Conservation (phyloP, 2,113 vertebrate species). For the Pelusios castaneus region DNA sequence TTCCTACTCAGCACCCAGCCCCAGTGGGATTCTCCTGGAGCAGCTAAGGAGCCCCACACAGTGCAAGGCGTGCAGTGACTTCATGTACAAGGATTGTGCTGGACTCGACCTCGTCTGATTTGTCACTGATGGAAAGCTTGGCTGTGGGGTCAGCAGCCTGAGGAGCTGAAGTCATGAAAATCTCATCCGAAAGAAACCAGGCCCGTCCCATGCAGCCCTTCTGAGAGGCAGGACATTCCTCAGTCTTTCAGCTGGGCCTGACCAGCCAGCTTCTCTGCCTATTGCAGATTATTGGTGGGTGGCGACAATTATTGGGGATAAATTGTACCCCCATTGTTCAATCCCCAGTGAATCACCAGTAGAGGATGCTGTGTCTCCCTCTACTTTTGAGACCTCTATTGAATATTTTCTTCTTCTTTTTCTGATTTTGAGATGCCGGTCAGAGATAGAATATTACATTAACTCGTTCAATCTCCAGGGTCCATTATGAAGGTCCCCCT, state of each 20-base stretch:
- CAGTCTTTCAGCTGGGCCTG: not conserved
- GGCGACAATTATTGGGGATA: not conserved
- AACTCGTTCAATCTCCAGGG: not conserved
- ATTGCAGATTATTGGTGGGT: not conserved
- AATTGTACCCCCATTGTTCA: not conserved
- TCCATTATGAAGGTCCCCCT: not conserved
- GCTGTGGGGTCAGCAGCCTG: slow-evolving; percentile 35
- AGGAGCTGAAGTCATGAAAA: slow-evolving; percentile 65
- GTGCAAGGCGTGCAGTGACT: slow-evolving; percentile 55
- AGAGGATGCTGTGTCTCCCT: not conserved
- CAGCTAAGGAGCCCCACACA: not conserved
- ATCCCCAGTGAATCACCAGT: not conserved
- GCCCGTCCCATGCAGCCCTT: not conserved
- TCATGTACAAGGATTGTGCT: slow-evolving; percentile 69
- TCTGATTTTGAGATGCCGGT: not conserved
- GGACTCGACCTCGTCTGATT: slow-evolving; percentile 45
- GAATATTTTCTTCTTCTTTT: not conserved
- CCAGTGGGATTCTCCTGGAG: slow-evolving; percentile 29
- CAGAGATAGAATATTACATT: rapidly evolving
- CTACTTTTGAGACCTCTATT: not conserved
- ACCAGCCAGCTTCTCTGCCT: not conserved
- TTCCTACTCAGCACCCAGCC: slow-evolving; percentile 6
- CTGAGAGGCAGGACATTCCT: not conserved
- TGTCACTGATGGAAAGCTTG: slow-evolving; percentile 54
- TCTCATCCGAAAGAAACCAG: slow-evolving; percentile 60